Percentiles rank a stretch among this genome's conserved stretches.
These are phyloP conservation scores for Okamejei kenojei DNA, from an alignment of 2,797 vertebrate genomes.

Conservation along the genomic window DNA sequence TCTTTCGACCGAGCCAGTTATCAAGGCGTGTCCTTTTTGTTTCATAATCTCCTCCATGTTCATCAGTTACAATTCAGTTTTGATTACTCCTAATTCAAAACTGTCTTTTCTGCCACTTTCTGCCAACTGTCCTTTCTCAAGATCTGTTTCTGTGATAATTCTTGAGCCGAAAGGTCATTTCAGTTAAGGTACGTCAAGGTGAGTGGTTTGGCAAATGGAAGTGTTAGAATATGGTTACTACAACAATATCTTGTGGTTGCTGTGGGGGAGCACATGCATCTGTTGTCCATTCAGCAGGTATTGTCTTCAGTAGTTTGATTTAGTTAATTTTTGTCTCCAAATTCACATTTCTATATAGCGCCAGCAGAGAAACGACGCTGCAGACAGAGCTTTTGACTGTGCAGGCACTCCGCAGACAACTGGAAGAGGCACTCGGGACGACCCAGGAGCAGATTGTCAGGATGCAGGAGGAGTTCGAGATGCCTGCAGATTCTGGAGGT, in stretches of 20 bases:
- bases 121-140: background rate
- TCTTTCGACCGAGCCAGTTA: background rate
- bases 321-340: slow-evolving; percentile 14
- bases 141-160: background rate
- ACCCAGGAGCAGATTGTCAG: slow-evolving; percentile 66
- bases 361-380: slow-evolving; percentile 6
- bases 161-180: background rate
- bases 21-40: background rate
- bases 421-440: slow-evolving; percentile 81
- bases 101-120: background rate
- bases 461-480: slow-evolving; percentile 68
- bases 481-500: slow-evolving; percentile 73
- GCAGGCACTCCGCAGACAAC: slow-evolving; percentile 73
- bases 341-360: slow-evolving; percentile 9
- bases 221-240: background rate
- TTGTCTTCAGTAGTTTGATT: slow-evolving; percentile 34
- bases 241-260: too few relatives aligned
- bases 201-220: background rate
- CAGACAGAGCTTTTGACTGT: slow-evolving; percentile 63
- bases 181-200: background rate
- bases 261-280: background rate
- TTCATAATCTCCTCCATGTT: background rate
- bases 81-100: background rate
- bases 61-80: background rate
- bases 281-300: background rate